Base-by-base conservation (phyloP, 2,888 invertebrate genomes). In the Agonum fuliginosum region DNA sequence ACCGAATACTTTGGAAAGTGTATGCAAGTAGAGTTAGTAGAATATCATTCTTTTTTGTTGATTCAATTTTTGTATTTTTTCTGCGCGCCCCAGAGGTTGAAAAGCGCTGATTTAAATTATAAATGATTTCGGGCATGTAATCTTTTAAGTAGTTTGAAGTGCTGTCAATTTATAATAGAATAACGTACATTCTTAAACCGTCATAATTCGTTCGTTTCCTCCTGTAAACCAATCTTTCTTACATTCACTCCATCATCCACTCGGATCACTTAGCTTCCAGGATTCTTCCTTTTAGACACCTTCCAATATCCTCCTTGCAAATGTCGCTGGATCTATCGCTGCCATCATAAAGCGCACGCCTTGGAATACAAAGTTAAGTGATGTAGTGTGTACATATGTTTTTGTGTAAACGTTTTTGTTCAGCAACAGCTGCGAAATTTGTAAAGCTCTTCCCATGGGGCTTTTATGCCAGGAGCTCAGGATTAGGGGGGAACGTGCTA, bases 341-440 rank as follows among this genome's bases (percentile, higher is more conserved):
- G 24, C 67, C 24, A n/a, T 43, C 78, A 73, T 74, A 80, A 78
- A 78, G 80, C 80, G 80, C 80, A 78, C 79, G 78, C n/a, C n/a
- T n/a, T n/a, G n/a, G n/a, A n/a, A n/a, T n/a, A n/a, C 79, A 80
- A 81, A 80, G 80, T 81, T 81, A 81, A 81, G 81, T 81, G 81
- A 81, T 81, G 78, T 80, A 74, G 54, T 81, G 80, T 81, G 80
- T 81, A 81, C 81, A 81, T 81, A 80, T 80, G 81, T 81, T 81
- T 81, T 81, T 74, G 74, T 74, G 74, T 74, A 74, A 74, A 74
- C 30, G 62, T 30, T 74, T 74, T 74, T 74, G 74, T 74, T 19
- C 20, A 46, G 19, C 65, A 27, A 74, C 74, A 74, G 74, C 74
- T 74, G 74, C 62, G 65, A 65, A 65, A 74, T 74, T 74, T 74